Evolutionary conservation across 2,113 vertebrate genomes (phyloP).

Genomic region (Rhagologus leucostigma): DNA sequence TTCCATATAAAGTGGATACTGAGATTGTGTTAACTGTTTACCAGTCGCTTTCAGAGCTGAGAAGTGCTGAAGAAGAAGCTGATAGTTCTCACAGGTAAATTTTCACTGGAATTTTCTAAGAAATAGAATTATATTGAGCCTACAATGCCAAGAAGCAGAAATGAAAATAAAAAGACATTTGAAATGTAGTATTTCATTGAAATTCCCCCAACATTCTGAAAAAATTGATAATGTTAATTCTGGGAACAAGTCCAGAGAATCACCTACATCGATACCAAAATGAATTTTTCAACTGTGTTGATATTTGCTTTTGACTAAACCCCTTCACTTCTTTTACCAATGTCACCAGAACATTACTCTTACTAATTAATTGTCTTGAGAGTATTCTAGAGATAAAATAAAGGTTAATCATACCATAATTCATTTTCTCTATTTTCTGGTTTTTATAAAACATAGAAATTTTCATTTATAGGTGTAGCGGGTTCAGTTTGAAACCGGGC

Average conservation of each 20-base stretch:
- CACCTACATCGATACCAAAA: background rate
- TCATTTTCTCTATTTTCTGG: background rate
- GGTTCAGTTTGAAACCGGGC: no score
- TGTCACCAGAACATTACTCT: background rate
- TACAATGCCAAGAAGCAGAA: background rate
- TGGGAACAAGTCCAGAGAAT: background rate
- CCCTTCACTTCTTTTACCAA: background rate
- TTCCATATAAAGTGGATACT: background rate
- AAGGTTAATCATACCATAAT: background rate
- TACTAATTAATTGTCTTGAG: background rate
- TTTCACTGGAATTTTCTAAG: background rate
- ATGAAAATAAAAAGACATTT: background rate
- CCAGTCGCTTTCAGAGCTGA: background rate
- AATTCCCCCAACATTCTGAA: background rate
- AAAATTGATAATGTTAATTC: background rate
- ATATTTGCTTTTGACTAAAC: background rate
- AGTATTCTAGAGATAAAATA: background rate
- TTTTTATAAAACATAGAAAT: background rate
- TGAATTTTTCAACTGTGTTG: background rate
- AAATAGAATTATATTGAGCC: background rate
- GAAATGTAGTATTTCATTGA: background rate
- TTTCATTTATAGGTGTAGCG: background rate
- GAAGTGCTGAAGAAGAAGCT: background rate
- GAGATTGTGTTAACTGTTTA: background rate
- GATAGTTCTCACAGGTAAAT: background rate